Percentiles rank a stretch among this genome's conserved stretches.
Evolutionary conservation across 2,888 invertebrate genomes (phyloP).

Genomic region (Aporophyla nigra): DNA sequence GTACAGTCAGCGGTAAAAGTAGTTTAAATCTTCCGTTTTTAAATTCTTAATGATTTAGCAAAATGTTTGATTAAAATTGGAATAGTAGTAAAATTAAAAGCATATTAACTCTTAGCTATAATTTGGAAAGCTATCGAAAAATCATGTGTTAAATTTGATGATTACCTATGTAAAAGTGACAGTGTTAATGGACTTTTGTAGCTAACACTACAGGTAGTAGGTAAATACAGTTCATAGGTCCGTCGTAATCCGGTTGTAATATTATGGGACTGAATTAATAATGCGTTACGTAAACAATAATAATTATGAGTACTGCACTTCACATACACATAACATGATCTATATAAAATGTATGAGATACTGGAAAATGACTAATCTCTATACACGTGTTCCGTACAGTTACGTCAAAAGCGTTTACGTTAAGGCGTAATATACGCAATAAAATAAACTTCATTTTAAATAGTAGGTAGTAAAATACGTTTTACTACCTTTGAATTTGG

Average conservation of each 20-base stretch:
- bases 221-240: neutral
- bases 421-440: conserved; percentile 32
- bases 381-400: conserved; percentile 56
- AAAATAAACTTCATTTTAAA: conserved; percentile 29
- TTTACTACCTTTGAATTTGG: conserved; percentile 29
- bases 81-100: neutral
- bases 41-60: neutral
- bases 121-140: neutral
- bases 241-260: conserved; percentile 1
- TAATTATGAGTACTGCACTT: conserved; percentile 43
- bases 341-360: conserved; percentile 35
- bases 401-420: conserved; percentile 40
- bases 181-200: neutral
- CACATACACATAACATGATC: conserved; percentile 22
- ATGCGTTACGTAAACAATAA: conserved; percentile 55
- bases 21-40: neutral
- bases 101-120: neutral
- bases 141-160: no score
- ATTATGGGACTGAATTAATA: conserved; percentile 37
- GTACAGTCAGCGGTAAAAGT: neutral
- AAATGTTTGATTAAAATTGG: neutral
- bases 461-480: conserved; percentile 16
- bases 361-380: conserved; percentile 62
- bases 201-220: neutral
- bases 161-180: no score